Conservation (phyloP, 1,140 invertebrate genomes). For the Ooceraea biroi region DNA sequence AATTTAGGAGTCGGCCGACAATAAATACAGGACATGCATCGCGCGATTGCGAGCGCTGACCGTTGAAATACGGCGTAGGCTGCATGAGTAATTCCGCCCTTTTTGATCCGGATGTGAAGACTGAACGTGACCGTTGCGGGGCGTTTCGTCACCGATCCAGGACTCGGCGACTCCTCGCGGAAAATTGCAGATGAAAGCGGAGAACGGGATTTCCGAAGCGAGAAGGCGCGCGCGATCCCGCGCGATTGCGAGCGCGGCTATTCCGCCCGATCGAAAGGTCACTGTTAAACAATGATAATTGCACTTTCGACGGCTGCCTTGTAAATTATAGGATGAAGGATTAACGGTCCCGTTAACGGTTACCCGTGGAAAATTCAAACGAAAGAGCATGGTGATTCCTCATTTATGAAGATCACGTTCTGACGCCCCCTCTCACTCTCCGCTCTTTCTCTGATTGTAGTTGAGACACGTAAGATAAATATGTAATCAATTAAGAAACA, state of each 20-base stretch:
- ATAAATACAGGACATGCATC: conserved; percentile 11
- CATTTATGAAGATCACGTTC: conserved; percentile 29
- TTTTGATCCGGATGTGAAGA: conserved; percentile 58
- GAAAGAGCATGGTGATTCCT: neutral
- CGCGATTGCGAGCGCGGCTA: conserved; percentile 57
- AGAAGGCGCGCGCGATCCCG: conserved; percentile 43
- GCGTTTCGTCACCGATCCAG: conserved; percentile 55
- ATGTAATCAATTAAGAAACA: conserved; percentile 16
- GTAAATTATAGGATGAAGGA: conserved; percentile 36
- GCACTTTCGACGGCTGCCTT: conserved; percentile 45
- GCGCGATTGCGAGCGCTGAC: conserved; percentile 45
- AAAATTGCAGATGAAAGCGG: conserved; percentile 48
- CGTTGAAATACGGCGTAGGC: conserved; percentile 48
- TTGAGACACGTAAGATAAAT: neutral
- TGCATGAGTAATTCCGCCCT: conserved; percentile 32
- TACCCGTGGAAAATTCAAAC: conserved; percentile 2
- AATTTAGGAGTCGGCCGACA: conserved; percentile 24
- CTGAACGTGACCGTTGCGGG: conserved; percentile 16
- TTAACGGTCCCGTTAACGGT: neutral
- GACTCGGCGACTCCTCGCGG: conserved; percentile 23
- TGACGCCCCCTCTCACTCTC: neutral
- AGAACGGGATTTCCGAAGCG: conserved; percentile 64
- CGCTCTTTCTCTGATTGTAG: neutral
- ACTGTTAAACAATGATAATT: conserved; percentile 59
- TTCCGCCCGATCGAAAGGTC: conserved; percentile 44